phyloP scores from a whole-genome alignment of 1,140 invertebrate genomes.

The Plutomurus gul region DNA sequence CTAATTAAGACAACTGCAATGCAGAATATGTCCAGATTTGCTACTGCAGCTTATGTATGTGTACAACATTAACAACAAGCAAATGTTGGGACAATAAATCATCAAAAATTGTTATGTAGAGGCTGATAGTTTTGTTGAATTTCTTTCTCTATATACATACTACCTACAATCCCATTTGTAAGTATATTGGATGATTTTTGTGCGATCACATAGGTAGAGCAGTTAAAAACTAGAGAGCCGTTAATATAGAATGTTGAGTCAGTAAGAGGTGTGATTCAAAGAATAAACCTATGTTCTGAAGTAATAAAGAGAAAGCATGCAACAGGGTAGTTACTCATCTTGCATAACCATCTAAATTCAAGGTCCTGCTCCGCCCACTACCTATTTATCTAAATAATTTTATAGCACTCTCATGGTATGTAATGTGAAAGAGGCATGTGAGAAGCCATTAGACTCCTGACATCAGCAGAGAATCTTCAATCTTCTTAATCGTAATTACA shows the following conservation, averaged over 20 bases:
- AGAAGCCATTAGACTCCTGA: neutral
- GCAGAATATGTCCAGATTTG: neutral
- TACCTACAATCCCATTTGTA: too few relatives aligned
- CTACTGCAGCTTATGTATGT: neutral
- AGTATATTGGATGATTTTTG: too few relatives aligned
- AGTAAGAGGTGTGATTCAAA: neutral
- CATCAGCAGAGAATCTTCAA: constrained; percentile 12
- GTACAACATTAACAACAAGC: too few relatives aligned
- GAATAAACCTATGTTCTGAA: neutral
- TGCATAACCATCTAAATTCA: neutral
- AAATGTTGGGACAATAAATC: too few relatives aligned
- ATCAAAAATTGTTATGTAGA: too few relatives aligned
- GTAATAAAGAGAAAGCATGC: neutral
- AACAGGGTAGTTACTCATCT: constrained; percentile 23
- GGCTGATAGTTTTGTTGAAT: too few relatives aligned
- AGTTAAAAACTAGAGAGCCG: neutral
- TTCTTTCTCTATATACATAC: too few relatives aligned
- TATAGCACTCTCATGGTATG: neutral
- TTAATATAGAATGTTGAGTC: neutral
- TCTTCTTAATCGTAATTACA: constrained; percentile 8
- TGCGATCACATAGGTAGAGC: too few relatives aligned
- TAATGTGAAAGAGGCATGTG: constrained; percentile 16
- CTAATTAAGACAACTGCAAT: neutral
- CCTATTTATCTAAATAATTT: constrained; percentile 24
- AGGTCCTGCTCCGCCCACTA: neutral